Evolutionary conservation across 2,797 vertebrate genomes (phyloP).

Genomic region (Acanthurus leucopareius): DNA sequence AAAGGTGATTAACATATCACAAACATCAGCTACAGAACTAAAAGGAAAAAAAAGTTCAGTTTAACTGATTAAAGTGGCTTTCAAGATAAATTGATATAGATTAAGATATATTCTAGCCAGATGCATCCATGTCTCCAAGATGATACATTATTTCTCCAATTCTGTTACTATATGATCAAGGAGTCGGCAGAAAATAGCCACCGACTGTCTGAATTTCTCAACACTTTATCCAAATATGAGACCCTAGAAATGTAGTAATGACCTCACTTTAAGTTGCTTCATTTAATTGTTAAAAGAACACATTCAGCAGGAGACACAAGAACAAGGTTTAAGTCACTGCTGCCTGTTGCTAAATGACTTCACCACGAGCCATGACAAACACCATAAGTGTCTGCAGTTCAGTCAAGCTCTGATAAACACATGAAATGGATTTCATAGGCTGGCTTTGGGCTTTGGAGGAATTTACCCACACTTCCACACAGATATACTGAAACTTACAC

Average conservation of each 20-base stretch:
- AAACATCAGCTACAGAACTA: neutral
- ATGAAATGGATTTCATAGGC: slow-evolving; percentile 61
- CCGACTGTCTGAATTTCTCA: too few species aligned
- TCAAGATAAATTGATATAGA: too few species aligned
- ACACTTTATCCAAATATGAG: too few species aligned
- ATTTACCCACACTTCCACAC: slow-evolving; percentile 35
- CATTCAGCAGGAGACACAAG: slow-evolving; percentile 35
- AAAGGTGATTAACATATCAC: slow-evolving; percentile 41
- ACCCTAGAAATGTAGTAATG: too few species aligned
- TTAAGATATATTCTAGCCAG: too few species aligned
- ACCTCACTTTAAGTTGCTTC: slow-evolving; percentile 25
- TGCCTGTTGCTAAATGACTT: slow-evolving; percentile 56
- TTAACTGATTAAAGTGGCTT: too few species aligned
- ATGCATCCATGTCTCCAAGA: too few species aligned
- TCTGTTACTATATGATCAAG: too few species aligned
- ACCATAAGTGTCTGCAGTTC: slow-evolving; percentile 36
- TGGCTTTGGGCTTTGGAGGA: slow-evolving; percentile 23
- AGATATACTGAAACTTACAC: neutral
- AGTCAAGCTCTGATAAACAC: slow-evolving; percentile 58
- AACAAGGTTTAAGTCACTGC: slow-evolving; percentile 44
- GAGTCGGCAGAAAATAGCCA: too few species aligned
- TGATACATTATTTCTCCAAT: too few species aligned
- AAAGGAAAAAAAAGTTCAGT: slow-evolving; percentile 3
- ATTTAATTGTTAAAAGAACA: slow-evolving; percentile 42
- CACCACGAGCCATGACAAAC: slow-evolving; percentile 58